These are phyloP conservation scores for Lagorchestes hirsutus DNA, from an alignment of 2,797 vertebrate genomes.

Conservation along the genomic window DNA sequence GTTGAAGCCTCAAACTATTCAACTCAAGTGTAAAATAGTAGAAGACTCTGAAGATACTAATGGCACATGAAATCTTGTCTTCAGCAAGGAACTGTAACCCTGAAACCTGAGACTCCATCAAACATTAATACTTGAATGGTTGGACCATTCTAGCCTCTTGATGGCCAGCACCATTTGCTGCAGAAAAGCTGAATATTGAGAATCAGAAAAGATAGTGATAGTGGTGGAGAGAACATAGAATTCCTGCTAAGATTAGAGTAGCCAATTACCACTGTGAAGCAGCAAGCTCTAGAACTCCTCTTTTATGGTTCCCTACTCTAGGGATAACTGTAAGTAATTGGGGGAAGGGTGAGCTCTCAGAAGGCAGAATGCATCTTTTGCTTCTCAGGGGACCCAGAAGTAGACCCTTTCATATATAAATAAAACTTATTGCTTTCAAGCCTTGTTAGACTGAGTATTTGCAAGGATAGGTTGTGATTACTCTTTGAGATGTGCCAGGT, in stretches of 20 bases:
- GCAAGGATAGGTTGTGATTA: not conserved
- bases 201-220: not conserved
- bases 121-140: not conserved
- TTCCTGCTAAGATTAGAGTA: not conserved
- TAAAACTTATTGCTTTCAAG: not conserved
- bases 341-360: not conserved
- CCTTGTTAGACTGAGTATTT: not conserved
- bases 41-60: not conserved
- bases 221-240: not conserved
- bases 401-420: not conserved
- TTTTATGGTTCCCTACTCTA: not conserved
- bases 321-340: not conserved
- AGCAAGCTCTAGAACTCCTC: not conserved
- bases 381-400: not conserved
- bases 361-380: not conserved
- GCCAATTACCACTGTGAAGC: not conserved
- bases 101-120: not conserved
- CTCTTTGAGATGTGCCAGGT: not conserved
- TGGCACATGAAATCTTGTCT: not conserved
- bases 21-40: not conserved
- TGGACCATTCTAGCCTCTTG: not conserved
- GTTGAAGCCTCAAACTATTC: not conserved
- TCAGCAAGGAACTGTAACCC: not conserved
- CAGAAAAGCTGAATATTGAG: not conserved
- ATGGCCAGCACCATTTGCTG: not conserved